Conservation (phyloP, 2,888 invertebrate genomes). For the Eupithecia subfuscata region DNA sequence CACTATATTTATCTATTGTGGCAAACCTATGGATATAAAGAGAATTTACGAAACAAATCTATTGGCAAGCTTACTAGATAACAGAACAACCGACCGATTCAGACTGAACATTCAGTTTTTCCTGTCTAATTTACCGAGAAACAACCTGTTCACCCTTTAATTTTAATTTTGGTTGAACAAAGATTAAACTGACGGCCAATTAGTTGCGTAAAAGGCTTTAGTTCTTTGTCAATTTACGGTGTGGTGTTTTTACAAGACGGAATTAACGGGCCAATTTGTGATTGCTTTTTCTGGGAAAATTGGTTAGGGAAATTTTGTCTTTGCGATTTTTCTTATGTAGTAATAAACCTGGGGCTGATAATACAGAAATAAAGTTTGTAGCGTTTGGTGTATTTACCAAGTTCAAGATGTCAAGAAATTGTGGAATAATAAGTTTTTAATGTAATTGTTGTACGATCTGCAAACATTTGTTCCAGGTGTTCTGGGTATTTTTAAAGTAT, state of each 20-base stretch:
- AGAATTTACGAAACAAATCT: too few relatives aligned
- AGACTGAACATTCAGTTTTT: not conserved
- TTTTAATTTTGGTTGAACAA: not conserved
- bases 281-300: not conserved
- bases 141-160: not conserved
- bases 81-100: not conserved
- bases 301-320: not conserved
- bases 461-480: too few relatives aligned
- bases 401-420: too few relatives aligned
- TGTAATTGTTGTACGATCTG: too few relatives aligned
- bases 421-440: too few relatives aligned
- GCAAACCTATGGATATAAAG: too few relatives aligned
- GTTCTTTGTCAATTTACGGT: constrained; percentile 2
- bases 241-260: not conserved
- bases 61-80: too few relatives aligned
- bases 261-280: constrained; percentile 5
- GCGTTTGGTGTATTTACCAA: too few relatives aligned
- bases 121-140: not conserved
- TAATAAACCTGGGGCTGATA: too few relatives aligned
- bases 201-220: constrained; percentile 11
- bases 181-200: constrained; percentile 20
- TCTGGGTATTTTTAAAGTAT: too few relatives aligned
- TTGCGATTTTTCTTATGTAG: not conserved
- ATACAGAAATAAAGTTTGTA: too few relatives aligned
- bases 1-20: too few relatives aligned